Conservation (phyloP, 1,140 invertebrate species). For the Zaprionus ghesquierei region DNA sequence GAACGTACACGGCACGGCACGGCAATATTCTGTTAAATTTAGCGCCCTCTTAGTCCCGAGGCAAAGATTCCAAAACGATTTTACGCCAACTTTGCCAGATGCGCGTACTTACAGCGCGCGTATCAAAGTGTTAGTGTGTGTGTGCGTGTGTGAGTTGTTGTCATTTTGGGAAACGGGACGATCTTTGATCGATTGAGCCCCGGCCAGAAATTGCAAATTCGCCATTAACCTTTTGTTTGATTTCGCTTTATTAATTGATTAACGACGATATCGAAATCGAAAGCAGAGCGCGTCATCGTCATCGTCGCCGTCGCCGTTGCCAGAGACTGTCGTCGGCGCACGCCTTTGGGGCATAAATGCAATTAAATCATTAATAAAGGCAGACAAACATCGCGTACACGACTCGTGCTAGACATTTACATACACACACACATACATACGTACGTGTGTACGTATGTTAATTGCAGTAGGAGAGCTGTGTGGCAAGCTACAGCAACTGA, state of each 20-base stretch:
- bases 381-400: conserved; percentile 62
- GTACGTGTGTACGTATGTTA: conserved; percentile 43
- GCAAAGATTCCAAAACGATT: conserved; percentile 54
- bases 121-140: not conserved
- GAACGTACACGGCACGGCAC: conserved; percentile 22
- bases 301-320: not conserved
- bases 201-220: conserved; percentile 48
- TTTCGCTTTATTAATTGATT: conserved; percentile 79
- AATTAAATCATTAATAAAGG: conserved; percentile 78
- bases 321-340: conserved; percentile 69
- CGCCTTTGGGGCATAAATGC: conserved; percentile 69
- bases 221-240: conserved; percentile 64
- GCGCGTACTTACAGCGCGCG: not conserved
- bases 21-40: conserved; percentile 47
- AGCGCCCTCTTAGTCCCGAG: conserved; percentile 56
- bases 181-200: conserved; percentile 24
- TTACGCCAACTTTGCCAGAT: conserved; percentile 37
- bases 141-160: not conserved
- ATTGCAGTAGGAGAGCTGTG: conserved; percentile 63
- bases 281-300: conserved; percentile 39
- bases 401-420: conserved; percentile 32
- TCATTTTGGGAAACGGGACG: not conserved
- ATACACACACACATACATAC: conserved; percentile 25
- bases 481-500: conserved; percentile 33
- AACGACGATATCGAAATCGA: conserved; percentile 73